These are phyloP conservation scores for Phortica magna DNA, from an alignment of 2,888 invertebrate species.

Conservation along the genomic window DNA sequence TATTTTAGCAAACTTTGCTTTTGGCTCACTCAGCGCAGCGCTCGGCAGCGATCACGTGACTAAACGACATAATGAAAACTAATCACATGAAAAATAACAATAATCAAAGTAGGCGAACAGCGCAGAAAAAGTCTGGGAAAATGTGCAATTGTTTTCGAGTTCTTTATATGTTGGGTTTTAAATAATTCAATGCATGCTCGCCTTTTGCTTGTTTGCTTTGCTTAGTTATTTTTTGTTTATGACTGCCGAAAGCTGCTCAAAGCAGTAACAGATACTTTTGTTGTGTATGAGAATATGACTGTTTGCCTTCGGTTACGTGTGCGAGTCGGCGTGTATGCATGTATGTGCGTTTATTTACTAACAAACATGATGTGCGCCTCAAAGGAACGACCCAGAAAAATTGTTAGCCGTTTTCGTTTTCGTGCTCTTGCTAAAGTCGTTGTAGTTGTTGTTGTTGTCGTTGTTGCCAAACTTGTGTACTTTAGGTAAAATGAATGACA, in stretches of 20 bases:
- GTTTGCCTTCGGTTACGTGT: neutral
- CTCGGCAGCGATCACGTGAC: constrained; percentile 19
- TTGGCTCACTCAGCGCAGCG: neutral
- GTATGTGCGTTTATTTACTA: neutral
- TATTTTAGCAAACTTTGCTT: neutral
- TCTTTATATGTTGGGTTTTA: constrained; percentile 20
- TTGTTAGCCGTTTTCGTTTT: neutral
- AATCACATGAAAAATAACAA: neutral
- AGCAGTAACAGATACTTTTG: neutral
- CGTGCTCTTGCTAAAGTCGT: neutral
- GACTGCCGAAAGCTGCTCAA: neutral
- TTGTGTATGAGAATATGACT: neutral
- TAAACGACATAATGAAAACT: neutral
- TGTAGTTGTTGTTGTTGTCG: neutral
- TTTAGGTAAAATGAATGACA: constrained; percentile 4
- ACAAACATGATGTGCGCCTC: neutral
- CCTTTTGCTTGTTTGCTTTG: constrained; percentile 54
- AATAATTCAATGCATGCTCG: constrained; percentile 23
- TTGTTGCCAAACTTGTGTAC: constrained; percentile 11
- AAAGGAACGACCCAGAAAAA: constrained; percentile 12
- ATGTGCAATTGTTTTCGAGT: constrained; percentile 62
- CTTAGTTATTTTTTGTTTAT: neutral
- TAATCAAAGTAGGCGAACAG: constrained; percentile 17
- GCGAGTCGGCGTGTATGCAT: neutral
- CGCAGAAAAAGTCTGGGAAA: constrained; percentile 59